Evolutionary conservation across 2,888 invertebrate genomes (phyloP), one percentile per base, ranked within the genome.

Genomic region (Plusia festucae): DNA sequence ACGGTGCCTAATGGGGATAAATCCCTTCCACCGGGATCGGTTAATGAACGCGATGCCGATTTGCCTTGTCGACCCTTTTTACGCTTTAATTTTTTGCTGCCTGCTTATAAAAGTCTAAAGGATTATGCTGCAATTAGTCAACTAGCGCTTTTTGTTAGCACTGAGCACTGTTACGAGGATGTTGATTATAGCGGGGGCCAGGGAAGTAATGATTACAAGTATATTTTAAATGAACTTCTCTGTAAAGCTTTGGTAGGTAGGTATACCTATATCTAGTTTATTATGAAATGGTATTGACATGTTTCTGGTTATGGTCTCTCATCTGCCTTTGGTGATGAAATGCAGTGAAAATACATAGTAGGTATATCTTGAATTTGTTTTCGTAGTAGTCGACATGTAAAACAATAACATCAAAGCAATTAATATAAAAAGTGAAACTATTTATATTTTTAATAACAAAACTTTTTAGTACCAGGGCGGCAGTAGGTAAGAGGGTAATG

Each of bases 1-100:
- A 61, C 65, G 69, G 68, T 72, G 68, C 40, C 40, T 40, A 52
- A 44, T 53, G 15, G 60, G 30, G 1, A 65, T 67, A 65, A 55
- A 73, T 56, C 55, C 52, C 32, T 54, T 27, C 76, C 66, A 70
- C 70, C 73, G 79, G 76, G 82, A 82, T 84, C 81, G 75, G 79
- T 83, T 84, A 84, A 86, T 86, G 84, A 85, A 82, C 59, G 69
- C 67, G 63, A n/a, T 70, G 83, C 80, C 84, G 85, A 85, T 85
- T 87, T 84, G 76, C 76, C 60, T 64, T 66, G 76, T 63, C 62
- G 63, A 54, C 71, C 73, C 9, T 76, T 84, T 82, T 76, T 68
- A 53, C 56, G 30, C 30, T 59, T 57, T 70, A 64, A 65, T 68
- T 81, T 27, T 72, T 72, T 69, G 67, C 72, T 59, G 68, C 70